Conservation (phyloP, 2,888 invertebrate genomes). For the Ornithoptera priamus region DNA sequence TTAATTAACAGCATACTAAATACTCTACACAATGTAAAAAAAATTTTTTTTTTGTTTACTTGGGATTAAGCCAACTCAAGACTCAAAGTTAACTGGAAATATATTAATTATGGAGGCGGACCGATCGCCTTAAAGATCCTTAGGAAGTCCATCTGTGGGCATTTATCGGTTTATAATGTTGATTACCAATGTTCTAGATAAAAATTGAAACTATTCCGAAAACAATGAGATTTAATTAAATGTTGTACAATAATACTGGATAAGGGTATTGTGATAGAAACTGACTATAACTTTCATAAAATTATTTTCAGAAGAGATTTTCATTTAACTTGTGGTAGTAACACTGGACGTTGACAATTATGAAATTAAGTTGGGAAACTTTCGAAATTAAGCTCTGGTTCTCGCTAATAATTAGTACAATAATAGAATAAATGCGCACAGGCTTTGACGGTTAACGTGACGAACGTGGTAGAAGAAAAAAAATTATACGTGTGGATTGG, state of each 20-base stretch:
- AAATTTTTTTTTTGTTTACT: too few species aligned
- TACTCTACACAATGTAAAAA: too few species aligned
- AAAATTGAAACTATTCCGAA: not conserved
- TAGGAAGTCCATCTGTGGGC: too few species aligned
- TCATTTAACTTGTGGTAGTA: not conserved
- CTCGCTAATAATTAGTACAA: too few species aligned
- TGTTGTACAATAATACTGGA: too few species aligned
- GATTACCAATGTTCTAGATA: too few species aligned
- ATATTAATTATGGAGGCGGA: too few species aligned
- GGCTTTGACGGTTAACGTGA: too few species aligned
- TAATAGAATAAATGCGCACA: not conserved
- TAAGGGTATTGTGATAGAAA: not conserved
- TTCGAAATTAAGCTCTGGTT: not conserved
- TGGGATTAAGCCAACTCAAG: too few species aligned
- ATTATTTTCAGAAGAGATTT: not conserved
- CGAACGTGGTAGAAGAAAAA: not conserved
- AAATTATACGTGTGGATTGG: not conserved
- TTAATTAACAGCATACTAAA: not conserved
- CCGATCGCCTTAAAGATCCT: too few species aligned
- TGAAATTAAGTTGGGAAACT: not conserved
- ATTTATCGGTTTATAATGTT: too few species aligned
- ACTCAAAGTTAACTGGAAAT: too few species aligned
- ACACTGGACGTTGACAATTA: not conserved
- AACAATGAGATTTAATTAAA: not conserved
- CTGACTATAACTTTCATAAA: not conserved